These are phyloP conservation scores for Psammodynastes pulverulentus DNA, from an alignment of 2,113 vertebrate species.

Conservation along the genomic window DNA sequence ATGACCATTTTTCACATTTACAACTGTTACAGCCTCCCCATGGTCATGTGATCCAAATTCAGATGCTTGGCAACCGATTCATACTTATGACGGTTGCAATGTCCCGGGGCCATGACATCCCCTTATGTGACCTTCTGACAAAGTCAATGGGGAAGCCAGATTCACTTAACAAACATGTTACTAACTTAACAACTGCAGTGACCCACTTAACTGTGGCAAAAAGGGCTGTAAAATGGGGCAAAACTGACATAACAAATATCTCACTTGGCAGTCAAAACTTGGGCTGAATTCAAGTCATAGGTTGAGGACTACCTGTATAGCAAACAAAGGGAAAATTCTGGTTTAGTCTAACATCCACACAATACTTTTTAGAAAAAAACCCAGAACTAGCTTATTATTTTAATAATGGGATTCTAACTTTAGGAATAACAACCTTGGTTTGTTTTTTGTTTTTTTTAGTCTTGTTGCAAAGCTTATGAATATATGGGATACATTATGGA, in stretches of 20 bases:
- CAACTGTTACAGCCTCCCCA: not conserved
- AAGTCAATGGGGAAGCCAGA: not conserved
- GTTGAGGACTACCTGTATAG: not conserved
- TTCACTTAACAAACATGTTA: not conserved
- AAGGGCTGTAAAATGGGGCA: not conserved
- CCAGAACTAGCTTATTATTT: not conserved
- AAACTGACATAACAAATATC: not conserved
- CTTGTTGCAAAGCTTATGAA: slow-evolving; percentile 96
- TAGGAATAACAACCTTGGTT: not conserved
- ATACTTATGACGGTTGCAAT: not conserved
- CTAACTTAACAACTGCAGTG: not conserved
- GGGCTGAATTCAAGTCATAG: not conserved
- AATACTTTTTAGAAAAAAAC: not conserved
- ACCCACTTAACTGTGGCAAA: not conserved
- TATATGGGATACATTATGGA: slow-evolving; percentile 98
- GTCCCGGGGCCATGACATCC: not conserved
- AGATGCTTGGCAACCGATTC: not conserved
- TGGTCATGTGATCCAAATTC: not conserved
- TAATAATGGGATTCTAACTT: not conserved
- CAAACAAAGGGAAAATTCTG: not conserved
- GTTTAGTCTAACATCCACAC: not conserved
- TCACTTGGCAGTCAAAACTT: not conserved
- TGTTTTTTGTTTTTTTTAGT: slow-evolving; percentile 73
- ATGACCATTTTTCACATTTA: not conserved
- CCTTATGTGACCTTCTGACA: not conserved